These are phyloP conservation scores for Cyclargus thomasi DNA, from an alignment of 1,140 invertebrate species.

Conservation along the genomic window DNA sequence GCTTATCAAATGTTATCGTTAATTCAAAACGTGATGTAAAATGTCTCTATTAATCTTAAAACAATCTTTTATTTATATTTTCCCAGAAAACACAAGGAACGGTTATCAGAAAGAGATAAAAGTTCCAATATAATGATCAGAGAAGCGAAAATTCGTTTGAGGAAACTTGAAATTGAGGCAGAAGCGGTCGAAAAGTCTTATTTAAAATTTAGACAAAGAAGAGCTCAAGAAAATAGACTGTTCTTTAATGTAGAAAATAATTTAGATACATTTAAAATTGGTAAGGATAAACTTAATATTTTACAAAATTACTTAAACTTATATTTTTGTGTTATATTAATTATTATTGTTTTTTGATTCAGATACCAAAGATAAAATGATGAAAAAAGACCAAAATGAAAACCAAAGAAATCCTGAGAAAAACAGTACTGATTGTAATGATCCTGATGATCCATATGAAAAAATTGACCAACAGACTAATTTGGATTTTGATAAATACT, in stretches of 20 bases:
- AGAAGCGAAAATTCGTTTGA: constrained; percentile 51
- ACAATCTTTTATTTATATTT: neutral
- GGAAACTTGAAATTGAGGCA: constrained; percentile 60
- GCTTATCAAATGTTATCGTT: too few species aligned
- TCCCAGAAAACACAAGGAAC: constrained; percentile 20
- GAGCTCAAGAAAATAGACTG: constrained; percentile 27
- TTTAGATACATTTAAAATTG: neutral
- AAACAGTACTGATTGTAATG: neutral
- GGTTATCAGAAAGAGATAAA: constrained; percentile 32
- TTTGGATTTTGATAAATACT: constrained; percentile 47
- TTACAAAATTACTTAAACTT: neutral
- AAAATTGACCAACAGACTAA: neutral
- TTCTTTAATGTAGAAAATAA: neutral
- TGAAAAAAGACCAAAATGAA: neutral
- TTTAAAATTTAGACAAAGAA: constrained; percentile 41
- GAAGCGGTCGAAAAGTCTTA: constrained; percentile 59
- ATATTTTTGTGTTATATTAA: neutral
- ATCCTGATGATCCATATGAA: neutral
- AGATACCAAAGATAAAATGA: neutral
- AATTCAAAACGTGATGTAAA: too few species aligned
- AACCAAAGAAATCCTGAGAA: neutral
- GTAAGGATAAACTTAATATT: neutral
- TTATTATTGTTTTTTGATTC: neutral
- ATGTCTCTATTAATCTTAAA: neutral
- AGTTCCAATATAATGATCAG: constrained; percentile 45